These are phyloP conservation scores for Lithobates sylvaticus DNA, from an alignment of 2,797 vertebrate species.

Conservation along the genomic window DNA sequence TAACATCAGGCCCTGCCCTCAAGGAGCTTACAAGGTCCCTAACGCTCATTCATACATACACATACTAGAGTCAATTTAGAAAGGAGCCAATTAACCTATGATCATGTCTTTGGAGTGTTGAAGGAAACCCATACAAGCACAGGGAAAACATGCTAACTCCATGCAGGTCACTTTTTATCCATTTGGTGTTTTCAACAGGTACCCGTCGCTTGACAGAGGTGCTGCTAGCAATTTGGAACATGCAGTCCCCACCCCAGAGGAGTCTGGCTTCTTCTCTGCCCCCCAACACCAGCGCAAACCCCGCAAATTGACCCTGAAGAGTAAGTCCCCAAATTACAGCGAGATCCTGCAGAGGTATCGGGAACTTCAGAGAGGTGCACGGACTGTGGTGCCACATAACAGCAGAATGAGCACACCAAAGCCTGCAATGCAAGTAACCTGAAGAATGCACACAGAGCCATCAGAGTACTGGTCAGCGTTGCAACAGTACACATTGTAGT, in stretches of 20 bases:
- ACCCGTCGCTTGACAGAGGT: background rate
- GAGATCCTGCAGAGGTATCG: conserved; percentile 64
- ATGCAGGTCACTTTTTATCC: background rate
- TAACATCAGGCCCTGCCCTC: too few relatives aligned
- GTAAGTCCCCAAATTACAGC: conserved; percentile 38
- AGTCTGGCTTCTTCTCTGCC: background rate
- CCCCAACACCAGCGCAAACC: conserved; percentile 59
- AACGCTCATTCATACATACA: too few relatives aligned
- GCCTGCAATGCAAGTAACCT: background rate
- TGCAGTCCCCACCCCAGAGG: too few relatives aligned
- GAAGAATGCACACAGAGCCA: too few relatives aligned
- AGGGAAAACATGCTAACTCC: too few relatives aligned
- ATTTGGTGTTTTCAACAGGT: conserved; percentile 2
- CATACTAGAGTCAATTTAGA: too few relatives aligned
- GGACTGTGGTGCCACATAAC: conserved; percentile 18
- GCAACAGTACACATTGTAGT: too few relatives aligned
- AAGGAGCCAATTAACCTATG: too few relatives aligned
- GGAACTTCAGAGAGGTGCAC: conserved; percentile 33
- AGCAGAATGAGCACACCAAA: conserved; percentile 23
- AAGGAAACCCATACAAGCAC: too few relatives aligned
- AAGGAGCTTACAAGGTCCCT: too few relatives aligned
- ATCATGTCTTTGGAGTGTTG: too few relatives aligned
- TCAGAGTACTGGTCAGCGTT: too few relatives aligned
- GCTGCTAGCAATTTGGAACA: background rate
- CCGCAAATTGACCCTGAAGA: conserved; percentile 57